These are phyloP conservation scores for Ophion slaviceki DNA, from an alignment of 2,888 invertebrate species.

Conservation along the genomic window DNA sequence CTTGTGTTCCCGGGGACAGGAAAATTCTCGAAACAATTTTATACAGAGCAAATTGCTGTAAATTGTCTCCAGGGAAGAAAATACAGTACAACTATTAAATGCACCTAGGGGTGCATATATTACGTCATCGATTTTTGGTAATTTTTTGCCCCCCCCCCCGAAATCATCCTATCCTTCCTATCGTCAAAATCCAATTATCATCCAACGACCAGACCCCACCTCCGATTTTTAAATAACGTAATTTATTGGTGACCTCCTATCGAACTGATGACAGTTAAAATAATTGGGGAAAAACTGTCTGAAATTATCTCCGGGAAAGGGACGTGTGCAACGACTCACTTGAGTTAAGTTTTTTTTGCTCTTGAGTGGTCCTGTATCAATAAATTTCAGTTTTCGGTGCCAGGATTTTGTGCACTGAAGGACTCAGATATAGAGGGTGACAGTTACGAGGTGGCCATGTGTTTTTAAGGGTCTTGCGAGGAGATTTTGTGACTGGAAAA, in stretches of 20 bases:
- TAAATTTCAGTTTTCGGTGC: not conserved
- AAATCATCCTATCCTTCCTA: no score
- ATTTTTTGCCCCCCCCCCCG: no score
- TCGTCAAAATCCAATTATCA: no score
- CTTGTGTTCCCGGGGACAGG: not conserved
- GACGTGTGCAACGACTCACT: not conserved
- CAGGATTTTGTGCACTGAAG: not conserved
- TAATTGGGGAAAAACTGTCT: not conserved
- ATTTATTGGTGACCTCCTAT: not conserved
- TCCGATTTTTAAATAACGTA: no score
- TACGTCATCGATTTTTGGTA: no score
- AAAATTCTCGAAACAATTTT: not conserved
- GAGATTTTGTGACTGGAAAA: no score
- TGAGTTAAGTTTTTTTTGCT: not conserved
- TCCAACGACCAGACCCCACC: no score
- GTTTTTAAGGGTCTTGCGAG: no score
- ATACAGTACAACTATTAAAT: not conserved
- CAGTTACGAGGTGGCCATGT: no score
- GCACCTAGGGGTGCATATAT: no score
- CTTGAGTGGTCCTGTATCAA: not conserved
- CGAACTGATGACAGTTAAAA: not conserved
- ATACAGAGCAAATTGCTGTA: not conserved
- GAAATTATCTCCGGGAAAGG: not conserved
- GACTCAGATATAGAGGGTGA: not conserved
- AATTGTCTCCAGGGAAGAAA: not conserved